Percentiles rank a stretch among this genome's conserved stretches.
phyloP scores from a whole-genome alignment of 2,797 vertebrate genomes.

The Poeciliopsis presidionis region DNA sequence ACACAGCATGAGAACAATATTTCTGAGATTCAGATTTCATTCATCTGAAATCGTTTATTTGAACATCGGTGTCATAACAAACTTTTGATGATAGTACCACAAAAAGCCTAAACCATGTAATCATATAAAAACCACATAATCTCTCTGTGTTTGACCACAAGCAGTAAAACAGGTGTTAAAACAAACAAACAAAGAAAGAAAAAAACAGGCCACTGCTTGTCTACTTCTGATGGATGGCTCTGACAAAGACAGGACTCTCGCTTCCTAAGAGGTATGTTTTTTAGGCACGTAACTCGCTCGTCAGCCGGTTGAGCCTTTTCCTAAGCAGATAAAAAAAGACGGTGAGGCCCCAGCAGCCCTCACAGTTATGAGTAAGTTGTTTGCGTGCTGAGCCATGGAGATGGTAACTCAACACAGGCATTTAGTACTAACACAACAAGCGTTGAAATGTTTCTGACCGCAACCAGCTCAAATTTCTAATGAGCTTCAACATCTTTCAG shows the following conservation, averaged over 20 bases:
- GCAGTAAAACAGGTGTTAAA: not conserved
- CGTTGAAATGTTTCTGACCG: not conserved
- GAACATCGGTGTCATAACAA: not conserved
- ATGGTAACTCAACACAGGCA: slow-evolving; percentile 17
- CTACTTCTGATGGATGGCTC: not conserved
- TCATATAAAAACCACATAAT: not conserved
- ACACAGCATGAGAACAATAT: not conserved
- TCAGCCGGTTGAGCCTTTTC: not conserved
- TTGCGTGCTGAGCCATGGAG: not conserved
- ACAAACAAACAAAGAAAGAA: too few species aligned
- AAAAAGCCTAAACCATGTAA: too few species aligned
- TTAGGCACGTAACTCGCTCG: not conserved
- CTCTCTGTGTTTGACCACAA: too few species aligned
- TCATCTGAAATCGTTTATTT: not conserved
- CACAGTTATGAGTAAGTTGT: not conserved
- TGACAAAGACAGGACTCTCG: not conserved
- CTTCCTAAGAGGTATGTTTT: not conserved
- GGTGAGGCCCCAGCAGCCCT: not conserved
- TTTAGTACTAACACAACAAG: slow-evolving; percentile 8
- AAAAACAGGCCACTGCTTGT: not conserved
- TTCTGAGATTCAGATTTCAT: not conserved
- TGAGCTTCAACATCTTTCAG: slow-evolving; percentile 3
- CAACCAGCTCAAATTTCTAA: not conserved
- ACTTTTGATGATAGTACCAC: not conserved
- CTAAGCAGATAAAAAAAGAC: not conserved